Base-by-base conservation (phyloP, 2,888 invertebrate species). In the Amiota communis region DNA sequence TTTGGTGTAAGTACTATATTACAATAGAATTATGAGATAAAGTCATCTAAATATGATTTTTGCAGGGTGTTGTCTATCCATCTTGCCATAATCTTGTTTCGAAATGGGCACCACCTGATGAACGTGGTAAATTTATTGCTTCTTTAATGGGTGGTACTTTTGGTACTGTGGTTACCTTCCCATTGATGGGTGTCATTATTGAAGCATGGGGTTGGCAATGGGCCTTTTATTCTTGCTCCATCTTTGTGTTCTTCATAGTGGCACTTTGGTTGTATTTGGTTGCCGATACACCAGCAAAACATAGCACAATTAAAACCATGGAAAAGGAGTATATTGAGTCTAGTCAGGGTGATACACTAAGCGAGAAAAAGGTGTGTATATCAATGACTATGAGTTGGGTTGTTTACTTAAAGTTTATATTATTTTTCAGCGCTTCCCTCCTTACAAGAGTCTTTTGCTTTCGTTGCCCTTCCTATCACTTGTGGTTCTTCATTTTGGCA, bases 71-170 rank as follows among this genome's bases (percentile, higher is more conserved):
- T 0, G 80, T 88, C 13, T 87, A 87, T 80, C 87, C 87, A 0
- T 84, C 83, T n/a, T 87, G 87, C 49, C 87, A 87, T 53, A 92
- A 91, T 4, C 84, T 95, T 74, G 92, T 95, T 6, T 93, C 94
- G 0, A 91, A 92, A 81, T 95, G 95, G 95, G 91, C 94, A 0
- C 94, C 95, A 0, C 94, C 94, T 1, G 91, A 92, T n/a, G 94
- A 95, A 85, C 94, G 93, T 85, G 93, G 94, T 10, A 93, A 94
- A 84, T 94, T 95, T 83, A 91, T 94, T 0, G 93, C 93, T 80
- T 92, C 94, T 0, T 90, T 94, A 81, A 92, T 94, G 91, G 94
- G 94, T 12, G 94, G 94, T 8, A 94, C 94, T 0, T 91, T 95
- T 71, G 94, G 88, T 15, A 94, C 94, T 0, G 93, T 94, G 1